Evolutionary conservation across 1,140 invertebrate species (phyloP).

Genomic region (Theocolax elegans): DNA sequence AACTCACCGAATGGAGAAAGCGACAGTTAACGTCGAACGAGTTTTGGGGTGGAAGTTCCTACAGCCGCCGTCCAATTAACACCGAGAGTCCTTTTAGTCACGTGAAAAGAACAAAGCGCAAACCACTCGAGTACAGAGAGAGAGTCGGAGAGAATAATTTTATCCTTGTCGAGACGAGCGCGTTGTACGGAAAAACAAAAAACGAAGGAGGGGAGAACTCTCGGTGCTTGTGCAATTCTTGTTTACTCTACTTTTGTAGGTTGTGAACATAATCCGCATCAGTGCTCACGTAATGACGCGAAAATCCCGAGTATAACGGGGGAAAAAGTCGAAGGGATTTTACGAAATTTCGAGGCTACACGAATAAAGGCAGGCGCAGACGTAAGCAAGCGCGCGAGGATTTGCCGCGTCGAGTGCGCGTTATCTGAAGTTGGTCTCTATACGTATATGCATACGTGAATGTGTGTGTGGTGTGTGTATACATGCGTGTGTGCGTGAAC

Average conservation of each 20-base stretch:
- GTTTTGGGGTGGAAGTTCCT: constrained; percentile 4
- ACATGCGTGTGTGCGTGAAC: background rate
- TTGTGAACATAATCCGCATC: constrained; percentile 19
- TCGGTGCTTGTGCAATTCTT: background rate
- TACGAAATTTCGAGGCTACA: background rate
- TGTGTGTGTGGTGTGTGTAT: background rate
- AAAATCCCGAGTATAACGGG: background rate
- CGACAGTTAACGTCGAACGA: constrained; percentile 13
- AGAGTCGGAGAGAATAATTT: background rate
- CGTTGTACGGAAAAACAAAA: background rate
- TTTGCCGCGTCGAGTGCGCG: background rate
- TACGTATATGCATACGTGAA: too few relatives aligned
- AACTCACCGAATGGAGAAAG: background rate
- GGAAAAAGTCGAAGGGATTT: background rate
- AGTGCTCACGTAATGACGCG: background rate
- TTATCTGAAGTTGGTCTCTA: too few relatives aligned
- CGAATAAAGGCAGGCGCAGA: too few relatives aligned
- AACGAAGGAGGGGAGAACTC: background rate
- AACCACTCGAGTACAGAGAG: background rate
- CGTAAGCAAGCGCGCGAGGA: too few relatives aligned
- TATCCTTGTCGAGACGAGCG: background rate
- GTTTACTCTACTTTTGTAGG: constrained; percentile 2
- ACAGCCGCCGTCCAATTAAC: constrained; percentile 18
- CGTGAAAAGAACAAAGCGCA: constrained; percentile 1
- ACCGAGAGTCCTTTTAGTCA: background rate